A percentile compares a stretch with the other conserved stretches of the same genome.
These are phyloP conservation scores for Leptobrachium leishanense DNA, from an alignment of 2,113 vertebrate genomes.

Conservation along the genomic window DNA sequence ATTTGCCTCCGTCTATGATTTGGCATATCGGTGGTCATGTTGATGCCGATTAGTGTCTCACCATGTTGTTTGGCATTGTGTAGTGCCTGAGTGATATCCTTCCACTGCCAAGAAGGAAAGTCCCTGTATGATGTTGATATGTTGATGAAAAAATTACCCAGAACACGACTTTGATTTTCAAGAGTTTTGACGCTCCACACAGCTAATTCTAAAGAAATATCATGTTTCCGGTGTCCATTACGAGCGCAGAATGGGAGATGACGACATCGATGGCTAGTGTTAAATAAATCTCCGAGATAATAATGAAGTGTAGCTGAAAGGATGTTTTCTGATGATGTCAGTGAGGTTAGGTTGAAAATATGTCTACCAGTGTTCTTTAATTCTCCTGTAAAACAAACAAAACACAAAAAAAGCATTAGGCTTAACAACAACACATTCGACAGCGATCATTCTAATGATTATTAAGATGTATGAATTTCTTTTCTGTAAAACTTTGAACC, in stretches of 20 bases:
- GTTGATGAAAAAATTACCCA: conserved; percentile 76
- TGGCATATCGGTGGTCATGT: conserved; percentile 64
- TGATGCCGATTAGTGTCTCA: conserved; percentile 78
- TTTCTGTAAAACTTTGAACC: too few species aligned
- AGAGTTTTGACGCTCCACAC: conserved; percentile 75
- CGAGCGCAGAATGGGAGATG: conserved; percentile 55
- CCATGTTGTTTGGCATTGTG: conserved; percentile 75
- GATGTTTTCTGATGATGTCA: conserved; percentile 87
- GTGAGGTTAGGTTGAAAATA: conserved; percentile 89
- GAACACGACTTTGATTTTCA: conserved; percentile 66
- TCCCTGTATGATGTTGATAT: conserved; percentile 65
- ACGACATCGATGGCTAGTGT: conserved; percentile 61
- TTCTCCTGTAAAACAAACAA: conserved; percentile 64
- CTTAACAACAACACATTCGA: too few species aligned
- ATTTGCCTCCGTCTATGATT: conserved; percentile 63
- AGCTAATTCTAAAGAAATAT: conserved; percentile 72
- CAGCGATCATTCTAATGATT: too few species aligned
- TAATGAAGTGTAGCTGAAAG: conserved; percentile 88
- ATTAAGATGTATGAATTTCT: too few species aligned
- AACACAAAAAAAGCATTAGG: neutral
- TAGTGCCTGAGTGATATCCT: conserved; percentile 82
- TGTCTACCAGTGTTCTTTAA: conserved; percentile 72
- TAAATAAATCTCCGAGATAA: conserved; percentile 74
- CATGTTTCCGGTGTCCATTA: conserved; percentile 57
- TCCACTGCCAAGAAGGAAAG: conserved; percentile 83